phyloP scores from a whole-genome alignment of 2,113 vertebrate species.

The Tupaia chinensis region DNA sequence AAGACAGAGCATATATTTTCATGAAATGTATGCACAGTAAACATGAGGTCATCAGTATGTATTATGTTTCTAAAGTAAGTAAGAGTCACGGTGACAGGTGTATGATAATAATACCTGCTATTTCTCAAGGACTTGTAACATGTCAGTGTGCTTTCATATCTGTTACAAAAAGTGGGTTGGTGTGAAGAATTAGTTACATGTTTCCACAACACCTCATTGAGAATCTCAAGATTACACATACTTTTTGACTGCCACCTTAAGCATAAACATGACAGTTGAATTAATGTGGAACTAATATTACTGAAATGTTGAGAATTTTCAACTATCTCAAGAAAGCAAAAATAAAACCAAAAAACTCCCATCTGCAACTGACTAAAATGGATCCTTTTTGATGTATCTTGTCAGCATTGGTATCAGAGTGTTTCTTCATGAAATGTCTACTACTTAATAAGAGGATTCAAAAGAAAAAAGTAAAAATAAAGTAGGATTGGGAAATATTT shows the following conservation, averaged over 20 bases:
- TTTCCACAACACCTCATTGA: not conserved
- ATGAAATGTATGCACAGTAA: not conserved
- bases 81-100: not conserved
- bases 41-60: not conserved
- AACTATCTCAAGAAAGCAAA: not conserved
- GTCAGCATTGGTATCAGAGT: slow-evolving; percentile 2
- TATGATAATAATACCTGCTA: not conserved
- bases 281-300: not conserved
- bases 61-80: not conserved
- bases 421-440: not conserved
- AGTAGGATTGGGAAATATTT: not conserved
- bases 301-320: not conserved
- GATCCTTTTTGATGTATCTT: not conserved
- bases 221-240: not conserved
- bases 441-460: not conserved
- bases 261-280: not conserved
- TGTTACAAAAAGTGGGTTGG: not conserved
- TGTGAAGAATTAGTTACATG: not conserved
- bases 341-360: not conserved
- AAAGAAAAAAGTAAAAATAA: slow-evolving; percentile 38
- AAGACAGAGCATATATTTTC: not conserved
- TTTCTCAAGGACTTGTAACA: not conserved
- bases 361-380: not conserved
- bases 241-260: not conserved
- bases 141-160: not conserved